phyloP scores from a whole-genome alignment of 64 coral and sea anemone genomes.

The Porites australiensis region DNA sequence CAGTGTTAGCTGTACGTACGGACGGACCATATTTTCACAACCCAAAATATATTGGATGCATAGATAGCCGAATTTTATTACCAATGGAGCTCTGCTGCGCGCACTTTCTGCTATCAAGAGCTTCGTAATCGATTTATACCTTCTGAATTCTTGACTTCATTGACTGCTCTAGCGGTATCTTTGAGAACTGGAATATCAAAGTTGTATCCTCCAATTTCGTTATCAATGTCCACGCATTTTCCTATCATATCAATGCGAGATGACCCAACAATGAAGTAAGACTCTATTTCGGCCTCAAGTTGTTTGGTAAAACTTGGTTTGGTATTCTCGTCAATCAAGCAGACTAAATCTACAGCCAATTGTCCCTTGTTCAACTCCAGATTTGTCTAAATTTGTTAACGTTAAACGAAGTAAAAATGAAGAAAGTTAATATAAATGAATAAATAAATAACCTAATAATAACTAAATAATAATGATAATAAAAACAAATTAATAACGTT shows the following conservation, averaged over 20 bases:
- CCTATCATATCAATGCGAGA: constrained; percentile 8
- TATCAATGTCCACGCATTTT: constrained; percentile 7
- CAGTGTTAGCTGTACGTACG: no score
- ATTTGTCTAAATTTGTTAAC: not conserved
- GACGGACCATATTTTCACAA: no score
- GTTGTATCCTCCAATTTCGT: constrained; percentile 11
- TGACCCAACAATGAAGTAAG: not conserved
- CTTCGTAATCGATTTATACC: not conserved
- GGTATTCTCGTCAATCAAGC: not conserved
- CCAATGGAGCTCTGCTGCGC: no score
- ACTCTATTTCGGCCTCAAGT: not conserved
- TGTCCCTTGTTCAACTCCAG: constrained; percentile 6
- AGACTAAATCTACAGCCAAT: not conserved
- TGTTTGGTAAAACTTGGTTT: not conserved
- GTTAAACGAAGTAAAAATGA: not conserved
- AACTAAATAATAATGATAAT: no score
- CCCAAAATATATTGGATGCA: no score
- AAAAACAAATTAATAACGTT: no score
- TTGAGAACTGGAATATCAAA: constrained; percentile 6
- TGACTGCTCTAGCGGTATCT: not conserved
- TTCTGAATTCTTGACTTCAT: not conserved
- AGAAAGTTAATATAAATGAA: not conserved
- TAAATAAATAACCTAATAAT: no score
- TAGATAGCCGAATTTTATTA: no score
- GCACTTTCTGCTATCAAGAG: no score